These are phyloP conservation scores for Eudyptes chrysolophus DNA, from an alignment of 2,113 vertebrate species.

Conservation along the genomic window DNA sequence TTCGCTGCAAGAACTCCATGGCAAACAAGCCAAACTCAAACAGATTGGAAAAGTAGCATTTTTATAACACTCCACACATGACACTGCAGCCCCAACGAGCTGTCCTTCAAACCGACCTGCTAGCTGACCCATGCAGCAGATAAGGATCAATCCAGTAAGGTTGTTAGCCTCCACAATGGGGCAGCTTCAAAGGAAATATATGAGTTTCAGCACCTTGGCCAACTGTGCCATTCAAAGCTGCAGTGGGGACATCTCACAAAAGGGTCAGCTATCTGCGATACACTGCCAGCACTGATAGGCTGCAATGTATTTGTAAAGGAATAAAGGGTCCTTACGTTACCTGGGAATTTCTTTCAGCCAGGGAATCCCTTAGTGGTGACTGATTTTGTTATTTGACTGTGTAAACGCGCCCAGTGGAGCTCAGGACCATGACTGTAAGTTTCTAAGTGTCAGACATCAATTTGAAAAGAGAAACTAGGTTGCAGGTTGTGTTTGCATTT, in stretches of 20 bases:
- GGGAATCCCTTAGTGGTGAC: not conserved
- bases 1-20: not conserved
- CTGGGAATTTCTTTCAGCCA: slow-evolving; percentile 26
- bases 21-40: not conserved
- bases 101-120: not conserved
- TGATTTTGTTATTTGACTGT: not conserved
- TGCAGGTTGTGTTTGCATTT: not conserved
- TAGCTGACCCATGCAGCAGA: not conserved
- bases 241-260: not conserved
- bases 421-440: not conserved
- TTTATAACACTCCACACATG: not conserved
- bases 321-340: not conserved
- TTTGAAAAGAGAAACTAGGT: not conserved
- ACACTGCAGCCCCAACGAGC: not conserved
- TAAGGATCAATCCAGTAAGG: not conserved
- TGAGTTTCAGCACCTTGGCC: slow-evolving; percentile 2
- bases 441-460: not conserved
- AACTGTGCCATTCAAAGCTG: not conserved
- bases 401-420: not conserved
- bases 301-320: not conserved
- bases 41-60: not conserved
- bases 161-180: not conserved
- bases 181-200: not conserved
- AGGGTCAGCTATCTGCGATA: not conserved
- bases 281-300: not conserved